Conservation (phyloP, 2,797 vertebrate genomes). For the Pelochelys cantorii region DNA sequence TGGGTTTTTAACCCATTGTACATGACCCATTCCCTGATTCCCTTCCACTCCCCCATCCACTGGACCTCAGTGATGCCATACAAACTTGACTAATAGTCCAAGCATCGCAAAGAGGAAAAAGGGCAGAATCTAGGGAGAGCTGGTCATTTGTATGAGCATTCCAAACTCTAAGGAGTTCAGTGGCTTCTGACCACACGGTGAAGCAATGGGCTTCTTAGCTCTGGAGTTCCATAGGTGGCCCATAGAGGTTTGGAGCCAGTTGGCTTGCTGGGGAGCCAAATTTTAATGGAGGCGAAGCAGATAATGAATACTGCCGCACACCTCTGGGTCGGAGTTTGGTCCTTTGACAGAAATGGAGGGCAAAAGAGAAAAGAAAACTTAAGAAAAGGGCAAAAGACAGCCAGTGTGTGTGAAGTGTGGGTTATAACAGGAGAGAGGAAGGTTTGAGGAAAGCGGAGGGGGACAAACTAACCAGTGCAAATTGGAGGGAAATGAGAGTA, state of each 20-base stretch:
- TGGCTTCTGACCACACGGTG: background rate
- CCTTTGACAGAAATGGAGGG: slow-evolving; percentile 30
- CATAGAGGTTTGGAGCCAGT: slow-evolving; percentile 17
- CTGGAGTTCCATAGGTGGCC: background rate
- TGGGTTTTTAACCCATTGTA: background rate
- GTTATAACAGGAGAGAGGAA: background rate
- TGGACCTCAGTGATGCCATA: background rate
- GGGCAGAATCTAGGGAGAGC: background rate
- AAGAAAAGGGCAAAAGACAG: background rate
- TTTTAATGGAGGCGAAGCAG: background rate
- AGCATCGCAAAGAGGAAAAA: background rate
- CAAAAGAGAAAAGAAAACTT: slow-evolving; percentile 29
- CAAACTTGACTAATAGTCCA: background rate
- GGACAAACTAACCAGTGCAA: background rate
- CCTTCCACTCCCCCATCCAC: background rate
- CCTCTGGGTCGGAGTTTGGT: slow-evolving; percentile 11
- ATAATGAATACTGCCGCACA: slow-evolving; percentile 16
- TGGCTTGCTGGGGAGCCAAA: slow-evolving; percentile 25
- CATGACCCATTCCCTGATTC: background rate
- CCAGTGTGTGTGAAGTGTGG: background rate
- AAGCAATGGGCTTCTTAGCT: background rate
- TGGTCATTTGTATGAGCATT: background rate
- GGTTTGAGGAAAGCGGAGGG: background rate
- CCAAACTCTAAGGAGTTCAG: background rate
- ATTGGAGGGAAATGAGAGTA: background rate